These are phyloP conservation scores for Sicus ferrugineus DNA, from an alignment of 2,888 invertebrate species.

Conservation along the genomic window DNA sequence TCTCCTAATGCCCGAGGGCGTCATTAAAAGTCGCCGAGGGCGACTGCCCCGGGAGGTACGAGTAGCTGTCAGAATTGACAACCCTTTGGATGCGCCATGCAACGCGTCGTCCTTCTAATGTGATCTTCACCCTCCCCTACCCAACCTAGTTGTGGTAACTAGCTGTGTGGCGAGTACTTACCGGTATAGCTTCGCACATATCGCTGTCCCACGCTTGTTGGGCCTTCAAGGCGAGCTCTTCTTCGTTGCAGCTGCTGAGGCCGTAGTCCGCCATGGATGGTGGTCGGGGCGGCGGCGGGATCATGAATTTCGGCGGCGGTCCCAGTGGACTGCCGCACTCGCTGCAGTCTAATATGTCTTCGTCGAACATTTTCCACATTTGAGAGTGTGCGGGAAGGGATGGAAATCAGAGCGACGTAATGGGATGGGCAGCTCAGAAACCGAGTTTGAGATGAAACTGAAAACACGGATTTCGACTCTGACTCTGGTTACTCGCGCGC, in stretches of 20 bases:
- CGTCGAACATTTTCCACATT: conserved; percentile 65
- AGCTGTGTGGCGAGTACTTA: conserved; percentile 57
- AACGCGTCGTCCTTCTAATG: too few species aligned
- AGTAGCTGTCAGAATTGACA: conserved; percentile 24
- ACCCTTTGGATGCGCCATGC: not conserved
- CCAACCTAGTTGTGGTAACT: too few species aligned
- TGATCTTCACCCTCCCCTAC: too few species aligned
- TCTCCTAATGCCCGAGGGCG: conserved; percentile 34
- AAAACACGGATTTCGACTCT: not conserved
- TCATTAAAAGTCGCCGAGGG: conserved; percentile 31
- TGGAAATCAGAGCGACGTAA: not conserved
- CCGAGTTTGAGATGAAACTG: not conserved
- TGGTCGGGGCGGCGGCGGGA: conserved; percentile 63
- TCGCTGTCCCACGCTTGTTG: conserved; percentile 61
- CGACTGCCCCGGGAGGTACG: not conserved
- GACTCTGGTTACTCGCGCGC: too few species aligned
- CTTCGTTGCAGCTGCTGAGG: conserved; percentile 57
- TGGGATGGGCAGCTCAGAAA: not conserved
- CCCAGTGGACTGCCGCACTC: conserved; percentile 62
- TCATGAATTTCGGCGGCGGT: conserved; percentile 63
- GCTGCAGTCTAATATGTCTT: conserved; percentile 61
- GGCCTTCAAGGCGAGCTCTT: conserved; percentile 53
- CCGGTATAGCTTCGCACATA: conserved; percentile 65
- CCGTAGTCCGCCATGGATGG: conserved; percentile 57
- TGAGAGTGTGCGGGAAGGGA: conserved; percentile 40